A percentile compares a stretch with the other conserved stretches of the same genome.
phyloP scores from a whole-genome alignment of 2,113 vertebrate genomes.

The Halcyon senegalensis region DNA sequence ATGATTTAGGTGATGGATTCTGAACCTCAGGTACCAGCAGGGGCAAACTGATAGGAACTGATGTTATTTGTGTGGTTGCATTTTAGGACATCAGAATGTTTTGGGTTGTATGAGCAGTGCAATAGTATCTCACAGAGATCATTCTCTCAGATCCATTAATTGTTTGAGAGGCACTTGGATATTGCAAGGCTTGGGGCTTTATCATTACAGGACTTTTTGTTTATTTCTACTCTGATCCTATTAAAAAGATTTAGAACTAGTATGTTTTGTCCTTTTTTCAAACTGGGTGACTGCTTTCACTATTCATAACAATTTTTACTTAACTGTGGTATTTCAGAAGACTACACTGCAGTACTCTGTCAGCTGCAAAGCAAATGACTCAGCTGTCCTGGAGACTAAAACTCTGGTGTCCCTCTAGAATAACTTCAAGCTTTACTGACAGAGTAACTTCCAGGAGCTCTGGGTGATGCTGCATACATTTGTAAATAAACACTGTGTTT shows the following conservation, averaged over 20 bases:
- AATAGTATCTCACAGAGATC: not conserved
- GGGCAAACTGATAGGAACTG: not conserved
- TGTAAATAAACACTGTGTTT: not conserved
- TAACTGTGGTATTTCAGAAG: not conserved
- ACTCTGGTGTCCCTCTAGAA: not conserved
- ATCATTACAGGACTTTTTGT: not conserved
- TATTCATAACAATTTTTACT: not conserved
- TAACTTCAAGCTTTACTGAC: conserved; percentile 6
- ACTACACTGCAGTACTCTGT: not conserved
- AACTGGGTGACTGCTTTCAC: not conserved
- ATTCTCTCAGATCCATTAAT: not conserved
- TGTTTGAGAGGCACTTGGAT: not conserved
- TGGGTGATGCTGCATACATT: not conserved
- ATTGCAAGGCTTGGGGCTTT: not conserved
- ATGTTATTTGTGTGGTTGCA: not conserved
- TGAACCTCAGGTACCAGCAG: not conserved
- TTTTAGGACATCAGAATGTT: not conserved
- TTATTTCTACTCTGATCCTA: not conserved
- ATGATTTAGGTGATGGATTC: not conserved
- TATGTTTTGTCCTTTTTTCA: not conserved
- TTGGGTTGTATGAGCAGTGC: not conserved
- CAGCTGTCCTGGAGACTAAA: conserved; percentile 11
- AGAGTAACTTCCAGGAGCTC: not conserved
- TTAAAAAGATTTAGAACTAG: not conserved
- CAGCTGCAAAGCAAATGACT: not conserved